Evolutionary conservation across 2,888 invertebrate genomes (phyloP).

Genomic region (Pachymerium ferrugineum): DNA sequence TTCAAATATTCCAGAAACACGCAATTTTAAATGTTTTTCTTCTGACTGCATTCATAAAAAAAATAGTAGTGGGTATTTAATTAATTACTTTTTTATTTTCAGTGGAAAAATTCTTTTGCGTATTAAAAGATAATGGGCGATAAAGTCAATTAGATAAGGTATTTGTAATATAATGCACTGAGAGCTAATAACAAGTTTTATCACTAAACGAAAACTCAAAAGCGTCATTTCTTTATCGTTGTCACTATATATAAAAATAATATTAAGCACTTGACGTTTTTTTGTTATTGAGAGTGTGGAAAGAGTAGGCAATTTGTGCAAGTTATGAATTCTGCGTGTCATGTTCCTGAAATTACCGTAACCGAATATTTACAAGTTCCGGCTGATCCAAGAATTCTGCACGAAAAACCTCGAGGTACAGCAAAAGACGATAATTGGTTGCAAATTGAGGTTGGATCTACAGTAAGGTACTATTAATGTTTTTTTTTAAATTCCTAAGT

Average conservation of each 20-base stretch:
- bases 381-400: not conserved
- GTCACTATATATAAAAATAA: not conserved
- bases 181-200: not conserved
- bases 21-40: too few relatives aligned
- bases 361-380: not conserved
- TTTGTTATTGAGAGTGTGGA: too few relatives aligned
- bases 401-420: not conserved
- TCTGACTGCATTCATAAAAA: too few relatives aligned
- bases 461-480: not conserved
- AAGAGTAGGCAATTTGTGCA: not conserved
- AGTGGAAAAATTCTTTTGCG: too few relatives aligned
- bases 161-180: too few relatives aligned
- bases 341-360: not conserved
- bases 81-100: too few relatives aligned
- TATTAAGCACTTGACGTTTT: too few relatives aligned
- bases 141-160: too few relatives aligned
- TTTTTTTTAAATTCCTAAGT: not conserved
- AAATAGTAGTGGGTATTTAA: too few relatives aligned
- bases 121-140: conserved; percentile 1
- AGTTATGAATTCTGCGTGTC: not conserved
- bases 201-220: not conserved
- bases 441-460: not conserved
- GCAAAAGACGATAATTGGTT: not conserved
- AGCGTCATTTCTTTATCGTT: not conserved
- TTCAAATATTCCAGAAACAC: too few relatives aligned